phyloP scores from a whole-genome alignment of 2,888 invertebrate genomes.

The Lasioglossum oenotherae region DNA sequence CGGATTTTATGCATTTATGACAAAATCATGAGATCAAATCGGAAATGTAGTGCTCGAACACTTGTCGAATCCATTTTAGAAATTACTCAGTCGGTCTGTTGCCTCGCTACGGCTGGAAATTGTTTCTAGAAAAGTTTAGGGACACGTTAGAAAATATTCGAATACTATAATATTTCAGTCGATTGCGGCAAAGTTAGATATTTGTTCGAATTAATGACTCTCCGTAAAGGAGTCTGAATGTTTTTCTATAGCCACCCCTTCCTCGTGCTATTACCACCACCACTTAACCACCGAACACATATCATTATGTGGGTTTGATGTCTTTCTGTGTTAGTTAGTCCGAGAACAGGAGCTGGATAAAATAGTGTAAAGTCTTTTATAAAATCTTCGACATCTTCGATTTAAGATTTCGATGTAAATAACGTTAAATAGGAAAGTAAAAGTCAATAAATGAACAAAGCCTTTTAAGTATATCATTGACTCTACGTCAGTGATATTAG shows the following conservation, averaged over 20 bases:
- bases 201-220: constrained; percentile 77
- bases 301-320: constrained; percentile 81
- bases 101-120: not conserved
- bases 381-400: not conserved
- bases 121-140: not conserved
- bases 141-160: constrained; percentile 27
- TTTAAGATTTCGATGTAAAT: not conserved
- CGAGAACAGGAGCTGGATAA: constrained; percentile 54
- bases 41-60: not conserved
- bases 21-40: too few relatives aligned
- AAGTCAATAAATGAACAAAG: not conserved
- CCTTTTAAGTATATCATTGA: not conserved
- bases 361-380: constrained; percentile 23
- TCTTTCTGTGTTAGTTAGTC: constrained; percentile 73
- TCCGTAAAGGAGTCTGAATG: constrained; percentile 81
- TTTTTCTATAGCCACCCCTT: constrained; percentile 83
- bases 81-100: constrained; percentile 18
- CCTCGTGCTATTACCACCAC: constrained; percentile 81
- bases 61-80: not conserved
- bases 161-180: constrained; percentile 21
- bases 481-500: not conserved
- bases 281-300: constrained; percentile 82
- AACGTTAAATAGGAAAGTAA: not conserved
- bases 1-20: too few relatives aligned
- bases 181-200: constrained; percentile 68